These are phyloP conservation scores for Danaus chrysippus DNA, from an alignment of 2,888 invertebrate genomes.

Conservation along the genomic window DNA sequence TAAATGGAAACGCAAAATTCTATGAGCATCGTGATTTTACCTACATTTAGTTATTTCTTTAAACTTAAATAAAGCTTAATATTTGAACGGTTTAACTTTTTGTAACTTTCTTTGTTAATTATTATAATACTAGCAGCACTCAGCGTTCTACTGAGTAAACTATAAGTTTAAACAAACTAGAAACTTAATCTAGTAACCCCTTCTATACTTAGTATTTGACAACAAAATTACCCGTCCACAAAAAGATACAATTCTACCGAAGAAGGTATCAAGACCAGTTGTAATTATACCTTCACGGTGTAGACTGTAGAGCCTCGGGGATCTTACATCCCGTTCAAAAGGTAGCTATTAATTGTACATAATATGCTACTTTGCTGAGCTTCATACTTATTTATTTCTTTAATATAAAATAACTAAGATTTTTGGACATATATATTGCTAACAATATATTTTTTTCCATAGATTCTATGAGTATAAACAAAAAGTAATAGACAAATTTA, in stretches of 20 bases:
- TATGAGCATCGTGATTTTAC: not conserved
- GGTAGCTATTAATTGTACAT: constrained; percentile 1
- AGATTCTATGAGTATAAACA: too few species aligned
- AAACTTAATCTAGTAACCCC: constrained; percentile 4
- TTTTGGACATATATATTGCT: too few species aligned
- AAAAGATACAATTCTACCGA: not conserved
- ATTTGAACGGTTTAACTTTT: not conserved
- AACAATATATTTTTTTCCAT: too few species aligned
- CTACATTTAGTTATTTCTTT: not conserved
- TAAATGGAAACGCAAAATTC: too few species aligned
- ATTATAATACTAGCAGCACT: too few species aligned
- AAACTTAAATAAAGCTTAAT: not conserved
- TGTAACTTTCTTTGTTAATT: too few species aligned
- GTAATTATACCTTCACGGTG: constrained; percentile 3
- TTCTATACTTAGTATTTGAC: not conserved
- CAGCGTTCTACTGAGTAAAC: too few species aligned
- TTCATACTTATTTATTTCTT: too few species aligned
- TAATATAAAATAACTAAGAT: too few species aligned
- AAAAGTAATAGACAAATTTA: too few species aligned
- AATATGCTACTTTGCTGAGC: not conserved
- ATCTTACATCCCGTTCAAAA: not conserved
- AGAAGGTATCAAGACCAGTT: not conserved
- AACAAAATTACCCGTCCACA: constrained; percentile 1
- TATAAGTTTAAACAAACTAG: not conserved
- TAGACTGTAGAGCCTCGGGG: not conserved